Evolutionary conservation across 30 jellyfish, hydroid and myxozoan genomes (phyloP), one percentile per base, ranked within the genome.

Genomic region (Phacellophora camtschatica): DNA sequence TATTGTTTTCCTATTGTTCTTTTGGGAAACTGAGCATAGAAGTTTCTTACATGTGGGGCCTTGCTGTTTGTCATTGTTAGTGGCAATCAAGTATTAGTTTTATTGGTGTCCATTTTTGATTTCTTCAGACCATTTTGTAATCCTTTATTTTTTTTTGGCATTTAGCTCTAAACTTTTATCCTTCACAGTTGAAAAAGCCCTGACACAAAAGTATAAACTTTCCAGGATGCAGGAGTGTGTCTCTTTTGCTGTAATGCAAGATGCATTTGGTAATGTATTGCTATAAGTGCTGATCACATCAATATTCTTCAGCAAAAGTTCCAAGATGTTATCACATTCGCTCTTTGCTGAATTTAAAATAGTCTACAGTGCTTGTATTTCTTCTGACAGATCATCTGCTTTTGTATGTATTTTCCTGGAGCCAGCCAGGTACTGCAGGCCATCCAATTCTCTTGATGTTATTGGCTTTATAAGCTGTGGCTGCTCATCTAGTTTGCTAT

Each of bases 401-500:
- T 49, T 33, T 73, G 86, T 30, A 57, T 57, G 72, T 24, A 57
- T 24, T 27, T 57, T 57, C 18, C 43, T 57, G 42, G 39, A 41
- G 64, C 65, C 81, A n/a, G 81, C 81, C 33, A 66, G 81, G 81
- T 66, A 66, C 31, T 66, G 65, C 64, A 66, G 81, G 23, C 81
- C 81, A 66, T 66, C 81, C 25, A 66, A n/a, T 41, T 66, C 81
- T 31, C 48, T 41, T 12, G 27, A 41, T 66, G 81, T 31, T 31
- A 66, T 66, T n/a, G 81, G 81, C 42, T 66, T 66, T 41, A 66
- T 42, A 23, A 34, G 23, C 8, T 6, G 24, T 31, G 64, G 81
- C 58, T 66, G 29, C 65, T 66, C 37, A 41, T 31, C 81, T 6
- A 41, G 63, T 66, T 66, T 66, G 33, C 20, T 34, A 66, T 35